Percentiles rank a stretch among this genome's conserved stretches.
Conservation (phyloP, 2,113 vertebrate species). For the Butastur rufipennis region DNA sequence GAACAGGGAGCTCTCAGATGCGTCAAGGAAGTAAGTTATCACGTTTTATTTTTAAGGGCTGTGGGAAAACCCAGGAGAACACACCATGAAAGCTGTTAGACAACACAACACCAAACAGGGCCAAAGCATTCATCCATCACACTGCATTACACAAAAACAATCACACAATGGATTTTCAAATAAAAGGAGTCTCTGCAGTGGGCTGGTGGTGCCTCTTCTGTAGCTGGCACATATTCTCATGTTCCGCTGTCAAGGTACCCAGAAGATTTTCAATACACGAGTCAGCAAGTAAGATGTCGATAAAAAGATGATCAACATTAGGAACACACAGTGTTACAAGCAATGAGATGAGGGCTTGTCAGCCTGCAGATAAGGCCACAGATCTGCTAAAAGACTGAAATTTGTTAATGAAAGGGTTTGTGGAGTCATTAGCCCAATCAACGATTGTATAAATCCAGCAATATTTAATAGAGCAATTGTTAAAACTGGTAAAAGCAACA, state of each 20-base stretch:
- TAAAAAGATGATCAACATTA: neutral
- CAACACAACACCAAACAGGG: neutral
- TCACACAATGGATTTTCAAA: fast-evolving
- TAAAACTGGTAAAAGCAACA: neutral
- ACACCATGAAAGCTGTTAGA: neutral
- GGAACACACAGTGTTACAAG: neutral
- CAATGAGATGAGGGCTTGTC: neutral
- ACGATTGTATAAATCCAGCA: neutral
- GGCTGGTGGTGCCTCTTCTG: neutral
- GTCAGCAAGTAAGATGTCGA: neutral
- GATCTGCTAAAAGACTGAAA: neutral
- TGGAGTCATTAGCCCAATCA: neutral
- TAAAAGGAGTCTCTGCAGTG: neutral
- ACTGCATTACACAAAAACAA: neutral
- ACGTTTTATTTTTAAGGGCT: slow-evolving; percentile 8
- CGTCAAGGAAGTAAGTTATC: neutral
- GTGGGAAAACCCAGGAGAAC: slow-evolving; percentile 13
- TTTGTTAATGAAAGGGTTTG: neutral
- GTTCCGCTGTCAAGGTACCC: neutral
- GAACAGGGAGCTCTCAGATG: slow-evolving; percentile 16
- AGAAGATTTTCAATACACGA: neutral
- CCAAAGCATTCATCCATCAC: neutral
- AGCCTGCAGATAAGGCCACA: neutral
- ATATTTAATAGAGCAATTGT: neutral
- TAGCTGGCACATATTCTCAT: neutral